Evolutionary conservation across 1,140 invertebrate species (phyloP).

Genomic region (Drosophila mauritiana): DNA sequence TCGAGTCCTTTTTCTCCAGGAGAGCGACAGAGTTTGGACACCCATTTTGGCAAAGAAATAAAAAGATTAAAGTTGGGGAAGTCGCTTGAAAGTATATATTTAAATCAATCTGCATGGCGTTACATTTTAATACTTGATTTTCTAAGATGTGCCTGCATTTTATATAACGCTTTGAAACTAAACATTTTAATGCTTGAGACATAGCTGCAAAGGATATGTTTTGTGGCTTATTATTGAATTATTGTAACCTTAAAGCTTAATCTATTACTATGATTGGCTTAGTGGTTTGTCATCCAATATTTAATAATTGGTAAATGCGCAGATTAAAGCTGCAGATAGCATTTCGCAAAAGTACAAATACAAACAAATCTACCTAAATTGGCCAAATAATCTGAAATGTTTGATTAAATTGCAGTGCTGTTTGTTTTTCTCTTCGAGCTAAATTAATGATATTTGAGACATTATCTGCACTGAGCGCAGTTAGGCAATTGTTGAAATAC

Average conservation of each 20-base stretch:
- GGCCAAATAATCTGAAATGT: slow-evolving; percentile 24
- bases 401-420: slow-evolving; percentile 25
- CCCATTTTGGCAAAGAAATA: slow-evolving; percentile 7
- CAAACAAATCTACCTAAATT: slow-evolving; percentile 6
- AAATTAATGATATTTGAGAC: slow-evolving; percentile 21
- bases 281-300: slow-evolving; percentile 3
- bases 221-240: too few species aligned
- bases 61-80: slow-evolving; percentile 5
- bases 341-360: slow-evolving; percentile 5
- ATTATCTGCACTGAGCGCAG: slow-evolving; percentile 16
- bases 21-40: background rate
- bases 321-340: slow-evolving; percentile 1
- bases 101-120: background rate
- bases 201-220: too few species aligned
- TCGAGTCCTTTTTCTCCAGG: background rate
- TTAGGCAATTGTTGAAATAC: slow-evolving; percentile 14
- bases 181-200: too few species aligned
- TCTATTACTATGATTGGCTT: background rate
- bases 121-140: background rate
- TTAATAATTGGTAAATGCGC: slow-evolving; percentile 7
- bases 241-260: background rate
- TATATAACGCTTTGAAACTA: too few species aligned
- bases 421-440: slow-evolving; percentile 16
- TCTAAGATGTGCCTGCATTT: too few species aligned
- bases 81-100: background rate